These are phyloP conservation scores for Calosoma granatense DNA, from an alignment of 1,140 invertebrate species.

Conservation along the genomic window DNA sequence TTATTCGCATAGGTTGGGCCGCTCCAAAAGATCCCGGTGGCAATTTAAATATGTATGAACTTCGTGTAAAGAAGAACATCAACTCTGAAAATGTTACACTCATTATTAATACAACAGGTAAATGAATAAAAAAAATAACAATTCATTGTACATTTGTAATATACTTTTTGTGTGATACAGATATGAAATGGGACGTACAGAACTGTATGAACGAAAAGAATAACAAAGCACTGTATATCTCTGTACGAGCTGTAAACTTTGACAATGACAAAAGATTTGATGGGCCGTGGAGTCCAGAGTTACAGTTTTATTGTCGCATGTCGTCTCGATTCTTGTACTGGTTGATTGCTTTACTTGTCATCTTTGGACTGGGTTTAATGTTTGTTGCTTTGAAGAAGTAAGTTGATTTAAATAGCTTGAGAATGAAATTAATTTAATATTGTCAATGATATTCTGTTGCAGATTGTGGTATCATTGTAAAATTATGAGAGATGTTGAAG, in stretches of 20 bases:
- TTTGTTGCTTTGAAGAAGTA: constrained; percentile 34
- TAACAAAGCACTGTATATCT: constrained; percentile 30
- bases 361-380: constrained; percentile 27
- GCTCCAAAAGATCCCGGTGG: constrained; percentile 52
- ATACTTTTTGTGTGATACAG: constrained; percentile 26
- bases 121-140: too few relatives aligned
- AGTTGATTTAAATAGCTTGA: constrained; percentile 13
- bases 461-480: constrained; percentile 40
- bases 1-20: constrained; percentile 44
- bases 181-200: constrained; percentile 26
- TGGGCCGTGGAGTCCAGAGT: constrained; percentile 38
- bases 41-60: constrained; percentile 45
- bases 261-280: constrained; percentile 21
- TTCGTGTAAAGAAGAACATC: constrained; percentile 35
- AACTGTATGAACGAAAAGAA: constrained; percentile 35
- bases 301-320: constrained; percentile 17
- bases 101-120: constrained; percentile 33
- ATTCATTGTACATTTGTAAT: background rate
- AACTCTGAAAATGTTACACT: constrained; percentile 23
- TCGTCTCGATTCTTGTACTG: constrained; percentile 29
- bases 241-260: constrained; percentile 26
- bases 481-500: constrained; percentile 42
- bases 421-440: background rate
- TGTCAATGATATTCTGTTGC: background rate
- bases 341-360: constrained; percentile 28